A percentile compares a stretch with the other conserved stretches of the same genome.
These are phyloP conservation scores for Corvus cornix DNA, from an alignment of 2,113 vertebrate species.

Conservation along the genomic window DNA sequence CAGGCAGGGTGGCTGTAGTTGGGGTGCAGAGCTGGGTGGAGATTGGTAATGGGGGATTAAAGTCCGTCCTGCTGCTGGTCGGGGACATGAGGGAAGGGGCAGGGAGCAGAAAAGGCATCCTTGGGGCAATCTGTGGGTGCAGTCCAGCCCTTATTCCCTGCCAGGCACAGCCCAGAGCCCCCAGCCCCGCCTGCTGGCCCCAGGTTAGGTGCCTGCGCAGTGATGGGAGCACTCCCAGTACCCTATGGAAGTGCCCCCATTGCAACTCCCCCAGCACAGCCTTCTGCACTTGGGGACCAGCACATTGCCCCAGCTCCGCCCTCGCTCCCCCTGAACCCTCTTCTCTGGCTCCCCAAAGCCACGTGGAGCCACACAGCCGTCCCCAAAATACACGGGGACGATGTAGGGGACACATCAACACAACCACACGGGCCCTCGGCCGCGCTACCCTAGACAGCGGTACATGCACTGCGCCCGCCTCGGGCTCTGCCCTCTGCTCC, in stretches of 20 bases:
- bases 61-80: background rate
- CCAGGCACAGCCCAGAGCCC: background rate
- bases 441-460: background rate
- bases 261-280: background rate
- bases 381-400: background rate
- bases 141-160: background rate
- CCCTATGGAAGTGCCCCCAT: background rate
- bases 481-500: background rate
- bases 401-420: background rate
- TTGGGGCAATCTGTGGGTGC: rapidly evolving
- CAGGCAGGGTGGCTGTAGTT: background rate
- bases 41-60: background rate
- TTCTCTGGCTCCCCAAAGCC: background rate
- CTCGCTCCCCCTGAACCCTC: background rate
- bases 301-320: background rate
- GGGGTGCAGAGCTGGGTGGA: background rate
- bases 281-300: background rate
- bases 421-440: background rate
- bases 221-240: background rate
- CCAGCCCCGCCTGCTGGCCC: background rate
- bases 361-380: rapidly evolving
- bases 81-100: background rate
- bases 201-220: rapidly evolving
- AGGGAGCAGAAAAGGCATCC: background rate
- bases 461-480: background rate